Conservation (phyloP, 2,888 invertebrate species). For the Eupithecia vulgata region DNA sequence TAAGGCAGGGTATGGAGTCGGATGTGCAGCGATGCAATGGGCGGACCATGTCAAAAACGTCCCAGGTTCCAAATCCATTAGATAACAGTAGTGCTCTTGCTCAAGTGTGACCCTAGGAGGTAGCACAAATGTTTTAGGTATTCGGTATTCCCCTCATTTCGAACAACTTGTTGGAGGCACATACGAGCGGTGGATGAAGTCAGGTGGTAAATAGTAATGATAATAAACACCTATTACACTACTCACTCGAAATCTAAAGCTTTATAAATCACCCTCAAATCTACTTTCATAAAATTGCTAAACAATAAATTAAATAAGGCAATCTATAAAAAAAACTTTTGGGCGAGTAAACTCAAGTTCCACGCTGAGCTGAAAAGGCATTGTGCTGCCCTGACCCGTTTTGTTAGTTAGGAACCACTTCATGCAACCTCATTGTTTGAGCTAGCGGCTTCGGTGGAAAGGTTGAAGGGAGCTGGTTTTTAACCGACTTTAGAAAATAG, state of each 20-base stretch:
- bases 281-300: neutral
- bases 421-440: slow-evolving; percentile 44
- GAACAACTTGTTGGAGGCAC: neutral
- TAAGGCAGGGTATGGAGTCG: neutral
- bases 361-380: slow-evolving; percentile 32
- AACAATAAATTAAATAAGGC: neutral
- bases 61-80: neutral
- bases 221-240: too few relatives aligned
- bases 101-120: neutral
- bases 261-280: neutral
- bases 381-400: slow-evolving; percentile 42
- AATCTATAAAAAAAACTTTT: neutral
- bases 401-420: slow-evolving; percentile 53
- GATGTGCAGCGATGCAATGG: neutral
- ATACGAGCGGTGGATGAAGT: neutral
- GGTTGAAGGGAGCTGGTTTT: slow-evolving; percentile 4
- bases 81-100: neutral
- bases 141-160: too few relatives aligned
- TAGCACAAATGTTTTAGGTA: too few relatives aligned
- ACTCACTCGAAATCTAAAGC: neutral
- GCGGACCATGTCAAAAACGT: neutral
- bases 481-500: neutral
- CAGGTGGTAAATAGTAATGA: neutral
- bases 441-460: slow-evolving; percentile 3
- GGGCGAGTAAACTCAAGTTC: slow-evolving; percentile 13